Percentiles rank a stretch among this genome's conserved stretches.
phyloP scores from a whole-genome alignment of 2,888 invertebrate species.

The Brenthis daphne region DNA sequence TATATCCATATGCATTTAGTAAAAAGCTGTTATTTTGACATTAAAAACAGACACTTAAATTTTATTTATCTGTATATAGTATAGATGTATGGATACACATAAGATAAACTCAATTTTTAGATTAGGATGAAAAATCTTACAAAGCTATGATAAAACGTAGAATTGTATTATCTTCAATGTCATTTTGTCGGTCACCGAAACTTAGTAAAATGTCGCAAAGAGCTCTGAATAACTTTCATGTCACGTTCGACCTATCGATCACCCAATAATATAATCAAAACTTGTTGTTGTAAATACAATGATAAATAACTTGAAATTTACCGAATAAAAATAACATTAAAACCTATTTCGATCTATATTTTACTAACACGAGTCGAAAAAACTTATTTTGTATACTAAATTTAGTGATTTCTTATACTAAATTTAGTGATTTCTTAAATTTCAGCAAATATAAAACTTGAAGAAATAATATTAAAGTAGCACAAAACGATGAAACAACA shows the following conservation, averaged over 20 bases:
- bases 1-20: no score
- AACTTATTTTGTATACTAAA: no score
- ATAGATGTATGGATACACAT: not conserved
- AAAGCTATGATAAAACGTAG: constrained; percentile 7
- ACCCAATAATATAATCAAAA: constrained; percentile 29
- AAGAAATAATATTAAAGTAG: no score
- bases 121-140: constrained; percentile 5
- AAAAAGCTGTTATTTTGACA: no score
- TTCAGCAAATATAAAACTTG: no score
- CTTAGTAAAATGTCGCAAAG: constrained; percentile 14
- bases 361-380: not conserved
- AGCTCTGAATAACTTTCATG: constrained; percentile 20
- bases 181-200: constrained; percentile 20
- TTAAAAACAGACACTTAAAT: no score
- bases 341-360: not conserved
- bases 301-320: constrained; percentile 21
- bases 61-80: no score
- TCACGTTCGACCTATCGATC: constrained; percentile 35
- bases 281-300: constrained; percentile 27
- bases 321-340: not conserved
- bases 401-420: no score
- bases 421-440: no score
- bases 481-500: not conserved
- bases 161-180: constrained; percentile 18
- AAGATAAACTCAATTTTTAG: not conserved